phyloP scores from a whole-genome alignment of 1,140 invertebrate species.

The Aporrectodea caliginosa region DNA sequence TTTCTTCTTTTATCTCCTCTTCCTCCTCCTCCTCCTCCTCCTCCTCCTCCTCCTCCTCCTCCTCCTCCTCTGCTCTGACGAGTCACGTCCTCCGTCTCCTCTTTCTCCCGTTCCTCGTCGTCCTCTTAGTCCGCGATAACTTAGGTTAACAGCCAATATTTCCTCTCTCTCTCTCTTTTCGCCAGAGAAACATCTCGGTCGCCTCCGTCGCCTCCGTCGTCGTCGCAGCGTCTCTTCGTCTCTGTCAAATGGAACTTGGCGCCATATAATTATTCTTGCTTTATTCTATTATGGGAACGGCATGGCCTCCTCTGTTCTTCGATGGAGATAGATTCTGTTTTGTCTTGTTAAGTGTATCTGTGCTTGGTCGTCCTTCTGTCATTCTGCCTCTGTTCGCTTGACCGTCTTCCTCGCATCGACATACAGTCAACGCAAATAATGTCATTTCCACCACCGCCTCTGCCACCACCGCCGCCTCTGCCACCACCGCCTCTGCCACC shows the following conservation, averaged over 20 bases:
- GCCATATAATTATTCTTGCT: constrained; percentile 3
- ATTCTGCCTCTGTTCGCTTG: too few relatives aligned
- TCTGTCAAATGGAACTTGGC: background rate
- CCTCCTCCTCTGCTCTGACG: background rate
- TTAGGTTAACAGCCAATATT: background rate
- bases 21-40: background rate
- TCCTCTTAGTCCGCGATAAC: background rate
- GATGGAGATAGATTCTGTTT: background rate
- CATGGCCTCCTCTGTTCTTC: background rate
- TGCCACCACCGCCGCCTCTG: background rate
- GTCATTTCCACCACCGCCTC: too few relatives aligned
- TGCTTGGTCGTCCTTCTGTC: too few relatives aligned
- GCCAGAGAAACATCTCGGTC: background rate
- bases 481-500: too few relatives aligned
- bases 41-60: constrained; percentile 1
- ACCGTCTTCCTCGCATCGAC: too few relatives aligned
- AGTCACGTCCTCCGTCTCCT: background rate
- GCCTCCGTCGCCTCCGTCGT: background rate
- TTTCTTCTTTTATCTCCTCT: background rate
- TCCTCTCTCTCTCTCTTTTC: background rate
- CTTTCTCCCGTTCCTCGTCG: background rate
- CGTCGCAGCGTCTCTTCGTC: background rate
- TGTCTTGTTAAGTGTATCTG: too few relatives aligned
- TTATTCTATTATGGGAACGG: constrained; percentile 1
- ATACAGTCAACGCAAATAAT: too few relatives aligned